Evolutionary conservation across 1,140 invertebrate species (phyloP), one percentile per base, ranked within the genome.

Genomic region (Atta cephalotes): DNA sequence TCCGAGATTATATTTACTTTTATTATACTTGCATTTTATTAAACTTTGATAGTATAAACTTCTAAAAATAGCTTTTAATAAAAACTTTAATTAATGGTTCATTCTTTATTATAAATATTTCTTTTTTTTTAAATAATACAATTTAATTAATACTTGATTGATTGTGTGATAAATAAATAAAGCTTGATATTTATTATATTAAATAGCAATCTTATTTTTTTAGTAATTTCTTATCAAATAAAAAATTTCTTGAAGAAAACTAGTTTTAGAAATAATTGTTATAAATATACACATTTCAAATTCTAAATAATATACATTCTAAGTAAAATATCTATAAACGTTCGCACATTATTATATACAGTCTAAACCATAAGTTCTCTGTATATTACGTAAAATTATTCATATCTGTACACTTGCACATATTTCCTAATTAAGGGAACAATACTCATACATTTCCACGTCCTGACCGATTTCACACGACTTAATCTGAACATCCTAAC

Each of bases 401-500:
- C 14, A 28, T 18, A 6, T 70, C 7, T 45, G 12, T 60, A 82
- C 3, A 12, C n/a, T 80, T 14, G 16, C 35, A 58, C 14, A 14
- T 16, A 60, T 82, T 2, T 18, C 0, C 21, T 53, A 81, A 39
- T 45, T 28, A 45, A 71, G 65, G 35, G 62, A 18, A 84, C 56
- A 74, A 84, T 74, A 16, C 25, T 49, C 28, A 12, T 51, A 1
- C 16, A 56, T 31, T 68, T 68, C 49, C 78, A 56, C 63, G 62
- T 45, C 45, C n/a, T 28, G 45, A 21, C 49, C 63, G 49, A 68
- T 60, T 80, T 80, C 78, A 68, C 63, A 68, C 63, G 49, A 56
- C 49, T 56, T 53, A 80, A 80, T 80, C 63, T 68, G n/a, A n/a
- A 68, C 56, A 2, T 9, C 49, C n/a, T 80, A 68, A 68, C n/a